Evolutionary conservation across 1,140 invertebrate species (phyloP), one percentile per base, ranked within the genome.

Genomic region (Pemphigus obesinymphae): DNA sequence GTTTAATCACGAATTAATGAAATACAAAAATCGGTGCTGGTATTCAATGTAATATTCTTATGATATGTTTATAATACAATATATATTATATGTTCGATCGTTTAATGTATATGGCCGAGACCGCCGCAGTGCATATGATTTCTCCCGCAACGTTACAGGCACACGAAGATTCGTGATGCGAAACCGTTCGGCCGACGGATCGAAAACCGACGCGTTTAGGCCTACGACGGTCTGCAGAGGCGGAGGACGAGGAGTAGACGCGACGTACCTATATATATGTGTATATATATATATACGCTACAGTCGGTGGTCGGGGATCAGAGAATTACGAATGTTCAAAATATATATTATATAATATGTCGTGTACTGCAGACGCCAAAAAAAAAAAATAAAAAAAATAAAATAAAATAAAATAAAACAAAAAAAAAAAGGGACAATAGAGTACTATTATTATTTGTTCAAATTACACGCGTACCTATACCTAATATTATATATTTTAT

Each of bases 91-190:
- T 63, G 26, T 55, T 63, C 29, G 29, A 20, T 63, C 29, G 61
- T 63, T 29, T 4, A 63, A n/a, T n/a, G n/a, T n/a, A n/a, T n/a
- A n/a, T n/a, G n/a, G n/a, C n/a, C n/a, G n/a, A n/a, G n/a, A n/a
- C 37, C 37, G 37, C 37, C 37, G 17, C 20, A 23, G 66, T 43
- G 37, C 34, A 23, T 10, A 40, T 43, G 34, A 70, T 43, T 37
- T 29, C 66, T 29, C 66, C 15, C 23, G 37, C 26, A n/a, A 4
- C 31, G 5, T 23, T 37, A 31, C 58, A 26, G 55, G n/a, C n/a
- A 68, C 66, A 70, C 66, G 66, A 70, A 70, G 34, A 37, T 70
- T 43, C 66, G 66, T 70, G 66, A 70, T 43, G 66, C 66, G 66
- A 70, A 70, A 43, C 66, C 10, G 37, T 17, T 43, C 66, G 66